Percentiles rank a stretch among this genome's conserved stretches.
Conservation (phyloP, 2,797 vertebrate species). For the Sebastes matsubarae region DNA sequence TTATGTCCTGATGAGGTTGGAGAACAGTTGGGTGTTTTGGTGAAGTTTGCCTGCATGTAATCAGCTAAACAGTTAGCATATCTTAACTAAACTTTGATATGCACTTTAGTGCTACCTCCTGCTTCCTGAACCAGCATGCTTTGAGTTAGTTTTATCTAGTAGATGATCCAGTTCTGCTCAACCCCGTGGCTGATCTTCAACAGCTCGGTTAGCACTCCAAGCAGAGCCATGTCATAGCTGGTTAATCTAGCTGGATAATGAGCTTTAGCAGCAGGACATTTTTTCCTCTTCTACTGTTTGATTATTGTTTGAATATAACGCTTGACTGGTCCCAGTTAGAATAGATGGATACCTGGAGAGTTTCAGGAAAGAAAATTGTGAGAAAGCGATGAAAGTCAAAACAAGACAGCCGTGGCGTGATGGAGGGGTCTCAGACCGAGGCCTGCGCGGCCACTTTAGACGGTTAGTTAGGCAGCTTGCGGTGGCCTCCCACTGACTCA, state of each 20-base stretch:
- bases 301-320: not conserved
- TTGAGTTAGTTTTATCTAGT: not conserved
- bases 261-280: not conserved
- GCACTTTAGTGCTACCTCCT: not conserved
- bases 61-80: not conserved
- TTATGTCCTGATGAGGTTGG: not conserved
- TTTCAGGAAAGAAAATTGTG: not conserved
- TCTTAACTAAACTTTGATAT: not conserved
- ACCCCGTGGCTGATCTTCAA: not conserved
- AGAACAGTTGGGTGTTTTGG: not conserved
- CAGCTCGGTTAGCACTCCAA: not conserved
- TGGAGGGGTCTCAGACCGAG: not conserved
- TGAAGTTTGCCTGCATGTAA: not conserved
- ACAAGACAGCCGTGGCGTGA: not conserved
- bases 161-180: not conserved
- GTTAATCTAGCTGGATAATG: constrained; percentile 6
- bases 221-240: too few relatives aligned
- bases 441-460: not conserved
- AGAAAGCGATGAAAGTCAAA: not conserved
- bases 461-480: not conserved
- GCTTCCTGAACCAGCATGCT: not conserved
- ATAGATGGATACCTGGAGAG: not conserved
- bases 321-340: not conserved
- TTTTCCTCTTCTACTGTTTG: not conserved
- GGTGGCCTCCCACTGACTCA: constrained; percentile 7